These are phyloP conservation scores for Notolabrus celidotus DNA, from an alignment of 2,797 vertebrate species.

Conservation along the genomic window DNA sequence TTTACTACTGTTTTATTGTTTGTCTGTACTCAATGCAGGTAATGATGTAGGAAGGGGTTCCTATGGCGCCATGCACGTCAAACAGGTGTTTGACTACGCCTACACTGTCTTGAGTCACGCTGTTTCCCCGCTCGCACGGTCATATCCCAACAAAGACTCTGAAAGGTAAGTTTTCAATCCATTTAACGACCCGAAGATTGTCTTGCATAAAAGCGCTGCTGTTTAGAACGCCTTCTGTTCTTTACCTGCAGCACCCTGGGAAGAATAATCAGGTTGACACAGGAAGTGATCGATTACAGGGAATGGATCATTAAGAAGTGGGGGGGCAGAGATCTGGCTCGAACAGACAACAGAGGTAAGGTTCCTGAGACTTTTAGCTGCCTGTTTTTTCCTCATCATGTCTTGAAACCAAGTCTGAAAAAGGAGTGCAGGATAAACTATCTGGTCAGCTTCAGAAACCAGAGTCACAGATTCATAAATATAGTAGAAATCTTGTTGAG, in stretches of 20 bases:
- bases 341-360: slow-evolving; percentile 87
- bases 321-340: slow-evolving; percentile 86
- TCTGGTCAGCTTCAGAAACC: too few relatives aligned
- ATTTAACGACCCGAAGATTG: neutral
- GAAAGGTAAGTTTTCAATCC: slow-evolving; percentile 87
- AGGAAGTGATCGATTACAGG: slow-evolving; percentile 97
- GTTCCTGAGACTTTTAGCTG: neutral
- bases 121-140: slow-evolving; percentile 93
- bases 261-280: slow-evolving; percentile 96
- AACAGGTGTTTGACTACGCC: slow-evolving; percentile 97
- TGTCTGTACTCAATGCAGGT: slow-evolving; percentile 76
- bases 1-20: neutral
- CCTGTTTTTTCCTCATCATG: too few relatives aligned
- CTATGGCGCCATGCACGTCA: slow-evolving; percentile 97
- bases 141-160: slow-evolving; percentile 95
- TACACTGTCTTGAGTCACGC: slow-evolving; percentile 97
- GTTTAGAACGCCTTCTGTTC: neutral
- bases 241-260: slow-evolving; percentile 90
- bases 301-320: slow-evolving; percentile 97
- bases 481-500: too few relatives aligned
- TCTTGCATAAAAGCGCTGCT: neutral
- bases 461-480: neutral
- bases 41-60: slow-evolving; percentile 98
- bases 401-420: too few relatives aligned
- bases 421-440: too few relatives aligned